These are phyloP conservation scores for Acronicta psi DNA, from an alignment of 2,888 invertebrate genomes.

Conservation along the genomic window DNA sequence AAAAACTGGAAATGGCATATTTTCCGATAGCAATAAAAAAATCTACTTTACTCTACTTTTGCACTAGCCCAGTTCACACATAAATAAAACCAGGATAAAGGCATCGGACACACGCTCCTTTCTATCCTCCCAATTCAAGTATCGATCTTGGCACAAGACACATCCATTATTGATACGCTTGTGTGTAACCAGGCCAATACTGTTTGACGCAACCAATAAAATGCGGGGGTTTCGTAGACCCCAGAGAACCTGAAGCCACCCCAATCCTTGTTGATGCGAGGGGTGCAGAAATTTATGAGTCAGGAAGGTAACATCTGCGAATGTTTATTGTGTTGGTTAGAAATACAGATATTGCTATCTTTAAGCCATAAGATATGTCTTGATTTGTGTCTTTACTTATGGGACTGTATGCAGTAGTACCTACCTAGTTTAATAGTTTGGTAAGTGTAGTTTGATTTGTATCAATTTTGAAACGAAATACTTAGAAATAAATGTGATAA, in stretches of 20 bases:
- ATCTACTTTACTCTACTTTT: too few species aligned
- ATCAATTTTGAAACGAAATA: too few species aligned
- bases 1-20: too few species aligned
- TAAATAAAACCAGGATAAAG: slow-evolving; percentile 7
- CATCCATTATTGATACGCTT: slow-evolving; percentile 36
- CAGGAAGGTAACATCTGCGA: slow-evolving; percentile 15
- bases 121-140: slow-evolving; percentile 9
- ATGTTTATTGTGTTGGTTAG: slow-evolving; percentile 12
- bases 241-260: slow-evolving; percentile 29
- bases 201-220: slow-evolving; percentile 32
- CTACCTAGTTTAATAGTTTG: too few species aligned
- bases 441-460: too few species aligned
- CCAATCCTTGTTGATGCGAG: slow-evolving; percentile 26
- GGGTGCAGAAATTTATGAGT: slow-evolving; percentile 49
- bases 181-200: slow-evolving; percentile 30
- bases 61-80: too few species aligned
- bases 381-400: background rate
- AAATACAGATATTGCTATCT: background rate
- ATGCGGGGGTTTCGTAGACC: slow-evolving; percentile 18
- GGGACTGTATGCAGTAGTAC: too few species aligned
- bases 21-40: too few species aligned
- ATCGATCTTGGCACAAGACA: slow-evolving; percentile 6
- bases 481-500: too few species aligned
- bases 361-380: background rate
- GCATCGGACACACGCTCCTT: background rate